Conservation (phyloP, 2,113 vertebrate species). For the Burhinus bistriatus region DNA sequence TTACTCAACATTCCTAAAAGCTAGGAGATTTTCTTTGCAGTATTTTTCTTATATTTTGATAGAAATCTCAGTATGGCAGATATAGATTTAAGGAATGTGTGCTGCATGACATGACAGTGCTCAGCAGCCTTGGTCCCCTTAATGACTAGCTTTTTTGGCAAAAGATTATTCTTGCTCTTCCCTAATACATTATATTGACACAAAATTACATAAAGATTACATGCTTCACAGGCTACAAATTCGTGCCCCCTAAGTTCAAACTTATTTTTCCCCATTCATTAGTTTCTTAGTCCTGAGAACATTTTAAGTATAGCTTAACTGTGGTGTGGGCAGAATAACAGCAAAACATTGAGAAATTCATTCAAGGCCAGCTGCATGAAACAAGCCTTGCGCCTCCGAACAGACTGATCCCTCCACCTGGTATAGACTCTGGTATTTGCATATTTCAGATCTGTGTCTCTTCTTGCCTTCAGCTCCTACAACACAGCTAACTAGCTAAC, state of each 20-base stretch:
- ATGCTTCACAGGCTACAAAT: not conserved
- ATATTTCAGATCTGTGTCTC: not conserved
- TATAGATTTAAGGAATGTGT: not conserved
- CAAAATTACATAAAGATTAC: not conserved
- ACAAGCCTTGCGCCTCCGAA: not conserved
- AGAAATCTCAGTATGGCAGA: not conserved
- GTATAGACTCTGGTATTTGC: not conserved
- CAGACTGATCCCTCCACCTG: slow-evolving; percentile 13
- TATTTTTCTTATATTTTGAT: not conserved
- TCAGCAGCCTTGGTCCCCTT: not conserved
- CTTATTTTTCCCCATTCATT: not conserved
- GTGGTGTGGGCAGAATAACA: not conserved
- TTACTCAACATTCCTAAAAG: not conserved
- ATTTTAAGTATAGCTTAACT: not conserved
- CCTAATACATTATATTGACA: not conserved
- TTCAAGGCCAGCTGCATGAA: not conserved
- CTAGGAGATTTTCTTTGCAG: not conserved
- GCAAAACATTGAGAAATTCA: not conserved
- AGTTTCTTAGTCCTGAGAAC: not conserved
- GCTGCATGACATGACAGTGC: not conserved
- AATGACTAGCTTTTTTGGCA: not conserved
- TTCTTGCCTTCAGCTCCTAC: not conserved
- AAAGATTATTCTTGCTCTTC: not conserved
- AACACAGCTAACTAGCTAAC: not conserved
- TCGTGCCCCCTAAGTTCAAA: not conserved